Conservation (phyloP, 1,140 invertebrate species). For the Leucophenga varia region DNA sequence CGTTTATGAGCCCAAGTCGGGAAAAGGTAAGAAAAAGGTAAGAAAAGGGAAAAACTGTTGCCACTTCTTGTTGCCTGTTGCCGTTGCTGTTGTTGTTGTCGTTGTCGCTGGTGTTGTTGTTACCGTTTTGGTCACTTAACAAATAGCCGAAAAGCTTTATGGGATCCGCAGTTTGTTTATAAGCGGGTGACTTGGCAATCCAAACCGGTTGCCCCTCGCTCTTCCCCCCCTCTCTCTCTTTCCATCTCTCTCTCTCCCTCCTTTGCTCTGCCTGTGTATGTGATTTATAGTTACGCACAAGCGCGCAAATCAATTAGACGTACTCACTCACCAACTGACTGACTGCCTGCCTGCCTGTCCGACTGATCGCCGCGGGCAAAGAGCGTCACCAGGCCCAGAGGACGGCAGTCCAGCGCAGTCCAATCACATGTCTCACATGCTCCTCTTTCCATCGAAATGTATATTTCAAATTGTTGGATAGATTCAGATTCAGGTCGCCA, state of each 20-base stretch:
- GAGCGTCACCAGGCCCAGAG: constrained; percentile 24
- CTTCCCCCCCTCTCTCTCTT: neutral
- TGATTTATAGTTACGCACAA: constrained; percentile 53
- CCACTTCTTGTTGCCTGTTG: constrained; percentile 17
- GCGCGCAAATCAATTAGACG: constrained; percentile 51
- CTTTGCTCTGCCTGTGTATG: constrained; percentile 12
- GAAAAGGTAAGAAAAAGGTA: constrained; percentile 24
- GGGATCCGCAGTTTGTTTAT: constrained; percentile 42
- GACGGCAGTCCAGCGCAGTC: constrained; percentile 17
- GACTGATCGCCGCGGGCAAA: constrained; percentile 20
- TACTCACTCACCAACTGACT: constrained; percentile 31
- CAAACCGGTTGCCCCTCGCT: constrained; percentile 44
- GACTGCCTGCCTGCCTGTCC: constrained; percentile 19
- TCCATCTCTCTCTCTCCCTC: too few relatives aligned
- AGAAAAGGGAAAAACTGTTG: constrained; percentile 14
- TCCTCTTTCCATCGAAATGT: constrained; percentile 17
- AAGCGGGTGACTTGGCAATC: constrained; percentile 50
- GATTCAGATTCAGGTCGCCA: constrained; percentile 21
- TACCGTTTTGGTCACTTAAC: constrained; percentile 49
- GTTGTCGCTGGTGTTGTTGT: constrained; percentile 29
- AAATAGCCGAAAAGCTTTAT: constrained; percentile 49
- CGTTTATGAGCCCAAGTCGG: constrained; percentile 43
- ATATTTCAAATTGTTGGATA: constrained; percentile 21
- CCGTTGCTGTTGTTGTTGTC: constrained; percentile 9
- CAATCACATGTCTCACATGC: constrained; percentile 21